A percentile compares a stretch with the other conserved stretches of the same genome.
Evolutionary conservation across 64 coral and sea anemone genomes (phyloP).

Genomic region (Hydrozoanthus tunicans): DNA sequence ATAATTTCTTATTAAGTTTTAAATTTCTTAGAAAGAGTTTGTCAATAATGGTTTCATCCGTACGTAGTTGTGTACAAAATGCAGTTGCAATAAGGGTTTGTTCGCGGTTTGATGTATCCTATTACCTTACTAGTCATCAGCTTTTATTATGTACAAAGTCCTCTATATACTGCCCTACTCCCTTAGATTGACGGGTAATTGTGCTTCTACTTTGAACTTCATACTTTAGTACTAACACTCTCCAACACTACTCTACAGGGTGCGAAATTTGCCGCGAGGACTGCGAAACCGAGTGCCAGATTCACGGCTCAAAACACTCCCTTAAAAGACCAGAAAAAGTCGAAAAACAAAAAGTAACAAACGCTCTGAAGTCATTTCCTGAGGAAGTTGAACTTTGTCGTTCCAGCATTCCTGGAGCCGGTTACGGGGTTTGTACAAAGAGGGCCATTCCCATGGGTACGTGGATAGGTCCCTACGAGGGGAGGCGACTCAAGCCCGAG

Average conservation of each 20-base stretch:
- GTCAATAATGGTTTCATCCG: no score
- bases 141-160: no score
- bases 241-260: conserved; percentile 6
- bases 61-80: no score
- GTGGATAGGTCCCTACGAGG: conserved; percentile 71
- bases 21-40: no score
- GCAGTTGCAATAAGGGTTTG: no score
- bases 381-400: conserved; percentile 60
- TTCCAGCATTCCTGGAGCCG: conserved; percentile 58
- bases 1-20: no score
- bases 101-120: no score
- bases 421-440: conserved; percentile 57
- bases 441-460: conserved; percentile 57
- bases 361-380: conserved; percentile 60
- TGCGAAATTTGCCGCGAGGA: conserved; percentile 55
- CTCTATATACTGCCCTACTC: no score
- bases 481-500: conserved; percentile 38
- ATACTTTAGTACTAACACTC: no score
- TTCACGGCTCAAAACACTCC: conserved; percentile 45
- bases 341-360: conserved; percentile 39
- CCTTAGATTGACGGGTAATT: no score
- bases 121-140: no score
- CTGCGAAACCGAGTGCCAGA: conserved; percentile 14
- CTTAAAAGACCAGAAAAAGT: conserved; percentile 30
- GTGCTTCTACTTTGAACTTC: no score